phyloP scores from a whole-genome alignment of 2,888 invertebrate genomes.

The Epirrhoe tristata region DNA sequence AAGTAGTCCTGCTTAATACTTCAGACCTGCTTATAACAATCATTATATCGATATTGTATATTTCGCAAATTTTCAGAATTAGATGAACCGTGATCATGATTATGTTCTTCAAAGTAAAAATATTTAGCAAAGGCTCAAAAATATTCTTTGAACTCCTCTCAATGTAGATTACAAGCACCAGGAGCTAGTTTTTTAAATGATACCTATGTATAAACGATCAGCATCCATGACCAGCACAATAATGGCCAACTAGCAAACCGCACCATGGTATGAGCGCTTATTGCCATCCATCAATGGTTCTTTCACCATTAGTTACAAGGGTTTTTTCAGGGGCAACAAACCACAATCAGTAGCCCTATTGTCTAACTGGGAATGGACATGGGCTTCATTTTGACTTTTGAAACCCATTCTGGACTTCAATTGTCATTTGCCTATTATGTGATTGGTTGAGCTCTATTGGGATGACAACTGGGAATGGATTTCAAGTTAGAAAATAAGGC shows the following conservation, averaged over 20 bases:
- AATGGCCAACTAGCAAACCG: neutral
- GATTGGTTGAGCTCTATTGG: too few species aligned
- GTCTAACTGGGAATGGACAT: too few species aligned
- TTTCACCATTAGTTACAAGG: neutral
- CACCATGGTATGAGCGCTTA: neutral
- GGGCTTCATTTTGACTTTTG: too few species aligned
- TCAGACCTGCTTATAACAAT: conserved; percentile 7
- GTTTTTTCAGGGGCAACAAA: conserved; percentile 1
- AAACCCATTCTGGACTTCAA: too few species aligned
- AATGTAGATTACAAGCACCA: neutral
- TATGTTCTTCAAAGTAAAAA: neutral
- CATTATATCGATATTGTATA: neutral
- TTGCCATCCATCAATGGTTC: neutral
- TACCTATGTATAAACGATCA: neutral
- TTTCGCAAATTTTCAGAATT: neutral
- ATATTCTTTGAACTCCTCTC: neutral
- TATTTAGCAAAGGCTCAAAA: neutral
- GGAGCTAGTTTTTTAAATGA: neutral
- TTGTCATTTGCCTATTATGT: too few species aligned
- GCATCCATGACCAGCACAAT: neutral
- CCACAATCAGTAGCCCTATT: neutral
- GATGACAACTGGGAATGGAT: too few species aligned
- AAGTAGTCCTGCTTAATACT: conserved; percentile 30
- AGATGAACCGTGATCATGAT: too few species aligned
- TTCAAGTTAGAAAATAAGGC: too few species aligned